These are phyloP conservation scores for Centropus unirufus DNA, from an alignment of 2,113 vertebrate species.

Conservation along the genomic window DNA sequence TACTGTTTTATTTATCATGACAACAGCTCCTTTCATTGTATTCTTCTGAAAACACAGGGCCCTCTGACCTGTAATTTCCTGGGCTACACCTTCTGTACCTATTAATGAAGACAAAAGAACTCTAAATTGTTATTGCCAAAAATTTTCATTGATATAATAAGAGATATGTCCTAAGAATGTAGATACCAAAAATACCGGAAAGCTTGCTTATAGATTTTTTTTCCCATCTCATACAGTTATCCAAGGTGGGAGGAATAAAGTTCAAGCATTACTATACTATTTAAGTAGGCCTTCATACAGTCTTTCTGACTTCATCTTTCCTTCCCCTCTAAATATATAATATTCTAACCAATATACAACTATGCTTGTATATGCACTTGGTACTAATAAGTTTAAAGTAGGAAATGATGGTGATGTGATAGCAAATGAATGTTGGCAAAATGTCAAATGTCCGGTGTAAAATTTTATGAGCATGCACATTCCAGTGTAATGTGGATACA, in stretches of 20 bases:
- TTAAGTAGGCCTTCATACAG: background rate
- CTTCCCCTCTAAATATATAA: background rate
- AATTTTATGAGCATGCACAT: slow-evolving; percentile 80
- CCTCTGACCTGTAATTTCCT: background rate
- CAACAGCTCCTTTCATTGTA: background rate
- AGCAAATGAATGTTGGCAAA: slow-evolving; percentile 83
- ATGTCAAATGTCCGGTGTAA: slow-evolving; percentile 81
- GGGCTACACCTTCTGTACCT: background rate
- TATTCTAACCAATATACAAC: slow-evolving; percentile 32
- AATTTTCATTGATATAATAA: background rate
- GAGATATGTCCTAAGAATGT: background rate
- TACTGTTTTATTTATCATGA: background rate
- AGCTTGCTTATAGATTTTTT: background rate
- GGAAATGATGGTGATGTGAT: slow-evolving; percentile 79
- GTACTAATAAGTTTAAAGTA: slow-evolving; percentile 56
- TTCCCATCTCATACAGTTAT: background rate
- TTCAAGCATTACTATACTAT: background rate
- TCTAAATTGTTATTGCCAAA: background rate
- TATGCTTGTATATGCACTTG: slow-evolving; percentile 55
- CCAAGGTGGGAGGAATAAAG: background rate
- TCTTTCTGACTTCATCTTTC: slow-evolving; percentile 21
- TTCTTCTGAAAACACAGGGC: background rate
- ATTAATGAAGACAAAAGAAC: slow-evolving; percentile 2
- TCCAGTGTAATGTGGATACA: slow-evolving; percentile 75
- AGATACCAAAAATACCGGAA: background rate